A percentile compares a stretch with the other conserved stretches of the same genome.
phyloP scores from a whole-genome alignment of 2,113 vertebrate genomes.

The Bos indicus region DNA sequence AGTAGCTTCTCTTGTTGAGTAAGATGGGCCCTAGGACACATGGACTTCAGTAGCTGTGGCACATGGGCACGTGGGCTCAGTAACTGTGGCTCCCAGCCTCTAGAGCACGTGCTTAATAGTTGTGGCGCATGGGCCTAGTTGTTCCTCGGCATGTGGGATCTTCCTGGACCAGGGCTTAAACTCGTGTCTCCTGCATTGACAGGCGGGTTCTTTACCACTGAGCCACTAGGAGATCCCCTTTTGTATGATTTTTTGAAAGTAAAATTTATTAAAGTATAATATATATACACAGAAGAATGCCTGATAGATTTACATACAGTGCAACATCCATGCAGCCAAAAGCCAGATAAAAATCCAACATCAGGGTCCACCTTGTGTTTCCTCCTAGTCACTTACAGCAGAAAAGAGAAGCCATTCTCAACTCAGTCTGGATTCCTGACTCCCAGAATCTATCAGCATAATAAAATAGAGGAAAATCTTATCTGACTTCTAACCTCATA shows the following conservation, averaged over 20 bases:
- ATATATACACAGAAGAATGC: not conserved
- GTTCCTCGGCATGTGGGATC: not conserved
- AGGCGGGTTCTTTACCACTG: not conserved
- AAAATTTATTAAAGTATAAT: not conserved
- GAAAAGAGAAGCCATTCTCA: not conserved
- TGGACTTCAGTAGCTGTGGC: not conserved
- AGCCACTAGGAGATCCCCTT: not conserved
- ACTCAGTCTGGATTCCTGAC: not conserved
- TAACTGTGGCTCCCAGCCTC: not conserved
- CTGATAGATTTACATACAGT: not conserved
- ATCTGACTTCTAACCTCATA: not conserved
- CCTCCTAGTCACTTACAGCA: not conserved
- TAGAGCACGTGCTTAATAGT: not conserved
- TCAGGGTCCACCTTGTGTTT: not conserved
- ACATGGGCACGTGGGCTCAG: not conserved
- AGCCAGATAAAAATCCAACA: not conserved
- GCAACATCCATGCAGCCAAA: not conserved
- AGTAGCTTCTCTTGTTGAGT: not conserved
- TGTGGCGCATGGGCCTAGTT: rapidly evolving
- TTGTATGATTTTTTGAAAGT: not conserved
- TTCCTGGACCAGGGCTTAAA: not conserved
- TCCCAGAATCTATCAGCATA: not conserved
- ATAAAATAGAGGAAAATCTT: not conserved
- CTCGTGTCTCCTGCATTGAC: not conserved
- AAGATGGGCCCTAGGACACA: not conserved